These are phyloP conservation scores for Lagorchestes hirsutus DNA, from an alignment of 2,797 vertebrate species.

Conservation along the genomic window DNA sequence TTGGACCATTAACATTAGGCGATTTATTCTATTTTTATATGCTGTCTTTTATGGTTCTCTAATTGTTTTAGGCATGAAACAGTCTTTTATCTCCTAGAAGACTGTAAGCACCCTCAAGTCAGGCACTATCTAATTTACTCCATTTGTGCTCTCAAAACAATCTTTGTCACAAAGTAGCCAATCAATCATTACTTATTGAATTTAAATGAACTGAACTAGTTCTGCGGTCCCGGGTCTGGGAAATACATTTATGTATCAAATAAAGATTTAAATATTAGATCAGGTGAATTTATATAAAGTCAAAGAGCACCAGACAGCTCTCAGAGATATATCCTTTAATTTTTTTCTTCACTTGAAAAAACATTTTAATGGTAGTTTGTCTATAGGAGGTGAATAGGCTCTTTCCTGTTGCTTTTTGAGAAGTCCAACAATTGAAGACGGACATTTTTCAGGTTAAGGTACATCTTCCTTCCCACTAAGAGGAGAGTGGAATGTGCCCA, in stretches of 20 bases:
- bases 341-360: background rate
- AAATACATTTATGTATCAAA: background rate
- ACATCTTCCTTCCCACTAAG: background rate
- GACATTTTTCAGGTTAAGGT: background rate
- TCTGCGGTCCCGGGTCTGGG: background rate
- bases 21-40: background rate
- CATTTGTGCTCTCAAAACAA: background rate
- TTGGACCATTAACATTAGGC: background rate
- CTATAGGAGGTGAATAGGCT: background rate
- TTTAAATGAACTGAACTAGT: rapidly evolving
- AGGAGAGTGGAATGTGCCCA: background rate
- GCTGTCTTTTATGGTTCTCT: background rate
- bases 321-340: background rate
- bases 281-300: background rate
- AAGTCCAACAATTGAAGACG: background rate
- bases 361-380: background rate
- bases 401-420: background rate
- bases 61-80: background rate
- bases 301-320: background rate
- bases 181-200: rapidly evolving
- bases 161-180: rapidly evolving
- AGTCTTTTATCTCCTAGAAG: background rate
- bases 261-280: background rate
- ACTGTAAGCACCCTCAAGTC: background rate
- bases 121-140: background rate